phyloP scores from a whole-genome alignment of 1,140 invertebrate species.

The Penaeus japonicus region DNA sequence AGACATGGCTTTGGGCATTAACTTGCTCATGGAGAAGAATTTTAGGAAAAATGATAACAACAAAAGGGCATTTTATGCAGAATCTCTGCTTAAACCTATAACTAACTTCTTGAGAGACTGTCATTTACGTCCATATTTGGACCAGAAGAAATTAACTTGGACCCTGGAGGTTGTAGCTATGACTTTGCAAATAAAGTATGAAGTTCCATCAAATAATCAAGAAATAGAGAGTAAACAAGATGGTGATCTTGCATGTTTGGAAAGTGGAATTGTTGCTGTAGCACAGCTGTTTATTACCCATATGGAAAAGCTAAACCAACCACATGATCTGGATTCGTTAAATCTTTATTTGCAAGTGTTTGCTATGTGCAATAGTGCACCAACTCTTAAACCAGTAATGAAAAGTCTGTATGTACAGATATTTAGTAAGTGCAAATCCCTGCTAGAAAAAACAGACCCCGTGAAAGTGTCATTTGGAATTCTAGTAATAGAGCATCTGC shows the following conservation, averaged over 20 bases:
- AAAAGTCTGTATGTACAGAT: conserved; percentile 10
- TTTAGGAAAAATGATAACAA: background rate
- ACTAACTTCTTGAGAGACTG: conserved; percentile 22
- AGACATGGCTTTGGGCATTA: too few species aligned
- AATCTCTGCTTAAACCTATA: background rate
- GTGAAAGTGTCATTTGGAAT: conserved; percentile 20
- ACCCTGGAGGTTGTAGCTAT: conserved; percentile 6
- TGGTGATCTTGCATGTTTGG: background rate
- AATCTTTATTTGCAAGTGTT: conserved; percentile 3
- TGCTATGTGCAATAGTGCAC: background rate
- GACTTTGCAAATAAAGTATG: conserved; percentile 28
- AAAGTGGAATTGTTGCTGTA: conserved; percentile 3
- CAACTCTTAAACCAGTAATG: background rate
- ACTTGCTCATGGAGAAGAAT: background rate
- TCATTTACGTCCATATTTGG: conserved; percentile 29
- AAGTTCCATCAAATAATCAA: background rate
- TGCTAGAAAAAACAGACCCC: background rate
- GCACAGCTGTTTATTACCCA: conserved; percentile 19
- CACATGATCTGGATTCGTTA: conserved; percentile 20
- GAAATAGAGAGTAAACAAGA: background rate
- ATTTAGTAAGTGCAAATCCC: background rate
- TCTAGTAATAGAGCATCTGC: conserved; percentile 8
- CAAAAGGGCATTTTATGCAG: background rate
- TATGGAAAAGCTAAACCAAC: background rate
- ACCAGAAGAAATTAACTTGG: conserved; percentile 1